A percentile compares a stretch with the other conserved stretches of the same genome.
phyloP scores from a whole-genome alignment of 2,888 invertebrate species.

The Ecdyonurus torrentis region DNA sequence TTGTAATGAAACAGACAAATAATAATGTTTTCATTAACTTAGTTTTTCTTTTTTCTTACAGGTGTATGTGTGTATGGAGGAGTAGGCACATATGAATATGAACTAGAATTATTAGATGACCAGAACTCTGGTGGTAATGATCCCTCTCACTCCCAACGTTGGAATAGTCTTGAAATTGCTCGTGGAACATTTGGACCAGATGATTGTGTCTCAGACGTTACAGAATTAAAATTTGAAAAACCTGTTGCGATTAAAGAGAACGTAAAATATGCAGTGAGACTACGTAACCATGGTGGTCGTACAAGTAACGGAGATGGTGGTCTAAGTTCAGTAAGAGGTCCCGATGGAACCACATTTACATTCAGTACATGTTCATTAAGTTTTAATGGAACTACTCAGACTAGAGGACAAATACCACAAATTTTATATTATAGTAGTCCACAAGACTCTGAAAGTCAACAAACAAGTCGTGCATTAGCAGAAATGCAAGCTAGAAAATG shows the following conservation, averaged over 20 bases:
- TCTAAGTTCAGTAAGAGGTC: conserved; percentile 69
- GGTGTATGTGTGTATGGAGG: conserved; percentile 87
- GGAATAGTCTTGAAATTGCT: conserved; percentile 73
- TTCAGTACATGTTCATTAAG: conserved; percentile 85
- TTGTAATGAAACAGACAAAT: too few species aligned
- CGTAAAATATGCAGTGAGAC: conserved; percentile 69
- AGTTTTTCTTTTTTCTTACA: too few species aligned
- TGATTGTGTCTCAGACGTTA: conserved; percentile 65
- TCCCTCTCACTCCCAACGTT: conserved; percentile 51
- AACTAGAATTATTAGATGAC: conserved; percentile 67
- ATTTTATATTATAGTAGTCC: conserved; percentile 65
- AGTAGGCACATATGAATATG: conserved; percentile 75
- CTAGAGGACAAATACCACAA: conserved; percentile 87
- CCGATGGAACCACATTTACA: conserved; percentile 80
- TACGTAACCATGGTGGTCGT: conserved; percentile 78
- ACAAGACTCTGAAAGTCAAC: conserved; percentile 36
- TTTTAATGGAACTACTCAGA: conserved; percentile 91
- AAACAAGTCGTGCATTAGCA: conserved; percentile 36
- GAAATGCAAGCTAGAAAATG: conserved; percentile 48
- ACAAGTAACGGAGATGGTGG: conserved; percentile 94
- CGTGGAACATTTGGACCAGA: conserved; percentile 72
- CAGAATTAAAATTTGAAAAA: conserved; percentile 79
- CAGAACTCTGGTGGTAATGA: conserved; percentile 24
- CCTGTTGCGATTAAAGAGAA: conserved; percentile 78
- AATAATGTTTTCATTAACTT: too few species aligned